These are phyloP conservation scores for Mya arenaria DNA, from an alignment of 1,140 invertebrate genomes.

Conservation along the genomic window DNA sequence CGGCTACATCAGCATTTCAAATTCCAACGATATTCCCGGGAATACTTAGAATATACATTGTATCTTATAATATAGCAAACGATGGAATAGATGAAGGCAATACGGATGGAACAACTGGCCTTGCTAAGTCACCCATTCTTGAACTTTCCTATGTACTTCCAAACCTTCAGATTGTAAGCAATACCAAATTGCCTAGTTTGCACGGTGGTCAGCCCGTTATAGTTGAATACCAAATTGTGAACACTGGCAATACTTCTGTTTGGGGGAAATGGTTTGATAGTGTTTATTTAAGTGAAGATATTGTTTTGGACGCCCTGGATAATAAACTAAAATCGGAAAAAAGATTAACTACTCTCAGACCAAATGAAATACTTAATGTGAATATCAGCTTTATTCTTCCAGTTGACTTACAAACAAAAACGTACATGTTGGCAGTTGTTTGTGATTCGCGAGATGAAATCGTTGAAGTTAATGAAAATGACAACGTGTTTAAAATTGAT, in stretches of 20 bases:
- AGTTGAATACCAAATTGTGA: neutral
- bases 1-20: neutral
- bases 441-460: slow-evolving; percentile 19
- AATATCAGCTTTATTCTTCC: slow-evolving; percentile 12
- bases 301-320: slow-evolving; percentile 16
- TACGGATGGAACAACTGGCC: no score
- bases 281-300: slow-evolving; percentile 11
- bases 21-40: neutral
- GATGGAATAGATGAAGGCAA: neutral
- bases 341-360: neutral
- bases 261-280: slow-evolving; percentile 2
- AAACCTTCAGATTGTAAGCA: neutral
- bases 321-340: neutral
- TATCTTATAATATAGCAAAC: neutral
- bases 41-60: neutral
- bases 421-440: slow-evolving; percentile 11
- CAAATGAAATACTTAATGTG: neutral
- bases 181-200: neutral
- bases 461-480: slow-evolving; percentile 28
- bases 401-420: slow-evolving; percentile 4
- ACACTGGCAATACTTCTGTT: neutral
- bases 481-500: neutral
- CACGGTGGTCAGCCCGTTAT: slow-evolving; percentile 11
- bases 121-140: no score
- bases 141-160: slow-evolving; percentile 5